Evolutionary conservation across 1,140 invertebrate genomes (phyloP), one percentile per base, ranked within the genome.

Genomic region (Penaeus chinensis): DNA sequence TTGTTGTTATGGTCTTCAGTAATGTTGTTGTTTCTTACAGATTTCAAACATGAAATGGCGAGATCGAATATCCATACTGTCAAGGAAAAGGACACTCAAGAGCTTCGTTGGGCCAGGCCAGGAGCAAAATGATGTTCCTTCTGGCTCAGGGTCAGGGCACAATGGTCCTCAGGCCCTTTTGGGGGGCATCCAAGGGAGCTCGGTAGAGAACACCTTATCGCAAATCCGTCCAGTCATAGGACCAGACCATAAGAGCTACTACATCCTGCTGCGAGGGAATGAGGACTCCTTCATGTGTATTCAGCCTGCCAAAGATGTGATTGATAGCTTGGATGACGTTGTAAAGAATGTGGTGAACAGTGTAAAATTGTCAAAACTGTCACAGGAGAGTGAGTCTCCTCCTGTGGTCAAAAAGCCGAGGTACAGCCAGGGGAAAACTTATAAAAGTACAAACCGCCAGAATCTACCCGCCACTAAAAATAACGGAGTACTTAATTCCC

Each of bases 191-290:
- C 78, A 69, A 22, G 16, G 61, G 76, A 47, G 74, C 76, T 60
- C 77, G 42, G 86, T 87, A 47, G 86, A 76, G n/a, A 76, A 62
- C 24, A 87, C 86, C n/a, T 66, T 87, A 16, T 74, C 86, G n/a
- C 86, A 87, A 81, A n/a, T 87, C 65, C 86, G 80, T 32, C 86
- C 86, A 19, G 86, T 87, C 8, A 87, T 87, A 24, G 86, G 86
- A 32, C 86, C 86, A 24, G 86, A 87, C 74, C 86, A 78, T 69
- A 87, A 87, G 61, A 87, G 86, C 62, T 87, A 87, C 81, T 87
- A 87, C 65, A 87, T 87, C 27, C 71, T 87, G 19, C 27, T 87
- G 24, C 80, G 86, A 37, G 86, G 86, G 20, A 71, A 82, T 32
- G 86, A 76, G 20, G 86, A 87, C 80, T 82, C 81, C 24, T 87